Base-by-base conservation (phyloP, 2,888 invertebrate genomes). In the Acleris laterana region DNA sequence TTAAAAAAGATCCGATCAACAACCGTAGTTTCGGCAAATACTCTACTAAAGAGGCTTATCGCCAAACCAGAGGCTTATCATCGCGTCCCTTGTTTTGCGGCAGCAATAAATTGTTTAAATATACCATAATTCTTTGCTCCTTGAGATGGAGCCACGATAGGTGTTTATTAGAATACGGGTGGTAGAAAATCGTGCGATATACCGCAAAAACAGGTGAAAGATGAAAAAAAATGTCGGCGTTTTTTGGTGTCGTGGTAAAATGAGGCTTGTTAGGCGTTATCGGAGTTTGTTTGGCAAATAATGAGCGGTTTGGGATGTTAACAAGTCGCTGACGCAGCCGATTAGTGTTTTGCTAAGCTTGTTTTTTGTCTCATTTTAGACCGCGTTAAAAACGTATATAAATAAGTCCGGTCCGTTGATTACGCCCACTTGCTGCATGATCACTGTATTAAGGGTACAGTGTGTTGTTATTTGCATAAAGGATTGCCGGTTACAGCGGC, bases 71-170 rank as follows among this genome's bases (percentile, higher is more conserved):
- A 79, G 83, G 75, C 81, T 88, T 90, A 92, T 92, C 90, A 87
- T 74, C 58, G 73, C 74, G 80, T 82, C 80, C 83, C 86, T 85
- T 90, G 88, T 88, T 88, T 80, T 88, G 85, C 81, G 81, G 83
- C 83, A 71, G 84, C 89, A 76, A 90, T 93, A 90, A 89, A 90
- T 92, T 90, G 82, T 88, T 84, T 87, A 89, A 91, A 91, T 89
- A 89, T 85, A 77, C 89, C 83, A 91, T 90, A 92, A 87, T 84
- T 91, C 93, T 90, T 85, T 81, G 85, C 88, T 88, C 81, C 87
- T 80, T 83, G 76, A 90, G 92, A 93, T 92, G 77, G 73, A 71
- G 69, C 55, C 67, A 69, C 74, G 92, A 93, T 92, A 90, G 88
- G 80, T 83, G 87, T 82, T 88, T 88, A 89, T 90, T 90, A 90